Evolutionary conservation across 2,888 invertebrate species (phyloP).

Genomic region (Synanthedon andrenaeformis): DNA sequence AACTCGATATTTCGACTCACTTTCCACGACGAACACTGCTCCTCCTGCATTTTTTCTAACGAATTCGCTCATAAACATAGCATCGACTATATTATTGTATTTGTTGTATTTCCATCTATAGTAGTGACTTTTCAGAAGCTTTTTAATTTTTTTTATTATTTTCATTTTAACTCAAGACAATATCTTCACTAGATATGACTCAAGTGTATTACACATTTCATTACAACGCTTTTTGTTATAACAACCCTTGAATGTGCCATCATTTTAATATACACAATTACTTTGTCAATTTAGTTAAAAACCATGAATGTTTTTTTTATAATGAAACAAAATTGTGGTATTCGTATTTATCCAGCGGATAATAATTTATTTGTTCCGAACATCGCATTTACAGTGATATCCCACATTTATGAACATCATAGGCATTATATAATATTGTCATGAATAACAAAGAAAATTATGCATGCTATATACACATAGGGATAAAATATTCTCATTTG

Average conservation of each 20-base stretch:
- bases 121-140: slow-evolving; percentile 5
- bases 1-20: slow-evolving; percentile 7
- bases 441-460: slow-evolving; percentile 49
- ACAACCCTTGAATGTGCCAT: too few species aligned
- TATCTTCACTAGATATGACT: too few species aligned
- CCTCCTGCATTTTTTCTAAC: slow-evolving; percentile 28
- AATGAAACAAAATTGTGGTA: slow-evolving; percentile 56
- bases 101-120: slow-evolving; percentile 12
- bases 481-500: slow-evolving; percentile 16
- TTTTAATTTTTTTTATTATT: not conserved
- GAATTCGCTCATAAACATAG: slow-evolving; percentile 15
- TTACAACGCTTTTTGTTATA: too few species aligned
- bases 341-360: slow-evolving; percentile 62
- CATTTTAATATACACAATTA: too few species aligned
- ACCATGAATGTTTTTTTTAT: not conserved
- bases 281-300: too few species aligned
- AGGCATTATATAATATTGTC: slow-evolving; percentile 55
- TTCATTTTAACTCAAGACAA: not conserved
- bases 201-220: too few species aligned
- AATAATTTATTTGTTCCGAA: slow-evolving; percentile 57
- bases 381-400: slow-evolving; percentile 57
- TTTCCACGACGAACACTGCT: slow-evolving; percentile 14
- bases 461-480: slow-evolving; percentile 59
- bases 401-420: slow-evolving; percentile 60
- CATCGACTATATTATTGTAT: slow-evolving; percentile 25